Conservation (phyloP, 2,797 vertebrate genomes). For the Echeneis naucrates region DNA sequence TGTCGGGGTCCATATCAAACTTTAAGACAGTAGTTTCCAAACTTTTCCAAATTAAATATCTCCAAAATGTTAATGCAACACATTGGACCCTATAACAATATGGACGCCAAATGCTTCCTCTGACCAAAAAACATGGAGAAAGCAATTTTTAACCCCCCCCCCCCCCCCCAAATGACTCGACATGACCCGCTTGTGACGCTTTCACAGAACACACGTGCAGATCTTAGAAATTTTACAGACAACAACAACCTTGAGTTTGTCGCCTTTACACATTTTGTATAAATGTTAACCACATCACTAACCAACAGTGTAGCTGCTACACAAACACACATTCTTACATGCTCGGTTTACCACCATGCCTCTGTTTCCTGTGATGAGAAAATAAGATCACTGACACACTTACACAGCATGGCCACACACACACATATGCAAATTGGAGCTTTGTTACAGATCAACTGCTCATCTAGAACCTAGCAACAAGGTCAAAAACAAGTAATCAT, state of each 20-base stretch:
- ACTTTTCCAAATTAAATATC: no score
- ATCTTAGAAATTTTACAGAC: not conserved
- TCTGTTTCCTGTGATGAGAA: constrained; percentile 35
- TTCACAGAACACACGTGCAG: no score
- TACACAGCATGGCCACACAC: not conserved
- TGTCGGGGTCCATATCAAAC: no score
- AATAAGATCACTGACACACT: constrained; percentile 14
- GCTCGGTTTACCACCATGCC: constrained; percentile 16
- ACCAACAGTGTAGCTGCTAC: not conserved
- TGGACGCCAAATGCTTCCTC: no score
- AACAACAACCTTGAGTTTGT: constrained; percentile 22
- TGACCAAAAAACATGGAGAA: no score
- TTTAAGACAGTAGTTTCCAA: no score
- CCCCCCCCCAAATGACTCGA: no score
- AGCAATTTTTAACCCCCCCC: no score
- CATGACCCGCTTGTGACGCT: no score
- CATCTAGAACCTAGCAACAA: constrained; percentile 2
- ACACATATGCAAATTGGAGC: not conserved
- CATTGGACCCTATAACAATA: no score
- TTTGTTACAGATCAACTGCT: constrained; percentile 7
- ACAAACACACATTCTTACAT: constrained; percentile 10
- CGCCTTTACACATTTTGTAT: constrained; percentile 3
- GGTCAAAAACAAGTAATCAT: constrained; percentile 17
- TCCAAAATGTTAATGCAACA: no score
- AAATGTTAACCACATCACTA: constrained; percentile 25